These are phyloP conservation scores for Aleiodes testaceus DNA, from an alignment of 2,888 invertebrate genomes.

Conservation along the genomic window DNA sequence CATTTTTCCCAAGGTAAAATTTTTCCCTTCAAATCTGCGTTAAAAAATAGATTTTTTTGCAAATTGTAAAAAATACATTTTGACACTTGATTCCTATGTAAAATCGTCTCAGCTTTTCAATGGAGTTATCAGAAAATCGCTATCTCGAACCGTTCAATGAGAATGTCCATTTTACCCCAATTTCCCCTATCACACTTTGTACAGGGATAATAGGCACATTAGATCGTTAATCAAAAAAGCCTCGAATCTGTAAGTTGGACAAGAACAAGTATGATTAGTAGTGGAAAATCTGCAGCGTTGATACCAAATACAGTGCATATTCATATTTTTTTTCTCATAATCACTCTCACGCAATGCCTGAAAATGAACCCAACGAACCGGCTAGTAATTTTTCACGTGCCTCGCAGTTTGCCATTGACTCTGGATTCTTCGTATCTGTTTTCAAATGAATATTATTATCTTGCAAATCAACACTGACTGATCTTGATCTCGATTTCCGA, in stretches of 20 bases:
- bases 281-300: neutral
- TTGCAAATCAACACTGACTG: conserved; percentile 59
- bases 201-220: neutral
- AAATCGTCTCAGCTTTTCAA: no score
- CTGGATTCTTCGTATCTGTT: conserved; percentile 32
- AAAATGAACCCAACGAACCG: conserved; percentile 29
- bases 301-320: conserved; percentile 1
- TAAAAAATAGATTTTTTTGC: no score
- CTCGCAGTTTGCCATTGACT: conserved; percentile 6
- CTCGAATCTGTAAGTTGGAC: conserved; percentile 12
- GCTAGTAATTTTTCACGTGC: neutral
- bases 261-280: conserved; percentile 16
- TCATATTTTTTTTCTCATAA: conserved; percentile 5
- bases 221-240: conserved; percentile 19
- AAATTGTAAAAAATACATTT: no score
- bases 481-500: conserved; percentile 49
- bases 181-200: conserved; percentile 27
- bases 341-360: conserved; percentile 33
- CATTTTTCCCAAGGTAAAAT: no score
- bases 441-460: conserved; percentile 42
- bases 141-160: no score
- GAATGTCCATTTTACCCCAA: no score
- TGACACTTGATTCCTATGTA: no score
- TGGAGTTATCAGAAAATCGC: no score
- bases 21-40: no score